Base-by-base conservation (phyloP, 2,113 vertebrate genomes). In the Trogon surrucura region DNA sequence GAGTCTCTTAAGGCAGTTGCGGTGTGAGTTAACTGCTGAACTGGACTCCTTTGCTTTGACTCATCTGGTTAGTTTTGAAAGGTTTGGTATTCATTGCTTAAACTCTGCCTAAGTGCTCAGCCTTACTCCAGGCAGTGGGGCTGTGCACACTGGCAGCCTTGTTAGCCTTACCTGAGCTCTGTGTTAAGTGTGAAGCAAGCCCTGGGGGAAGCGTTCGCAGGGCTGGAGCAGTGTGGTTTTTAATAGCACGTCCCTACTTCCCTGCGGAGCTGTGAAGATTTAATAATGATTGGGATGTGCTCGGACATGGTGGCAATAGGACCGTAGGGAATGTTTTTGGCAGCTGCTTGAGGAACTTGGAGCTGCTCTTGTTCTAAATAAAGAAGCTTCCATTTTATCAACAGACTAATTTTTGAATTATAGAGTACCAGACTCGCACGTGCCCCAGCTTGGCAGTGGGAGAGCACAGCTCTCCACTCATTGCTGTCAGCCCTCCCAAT, bases 381-480 rank as follows among this genome's bases (percentile, higher is more conserved):
- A 95, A 94, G 93, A 30, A 71, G 66, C 50, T 84, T 72, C 81
- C 80, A 57, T 65, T 88, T 86, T 94, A 96, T 91, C 93, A 93
- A 69, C 92, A 85, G 73, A 29, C 15, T 79, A 65, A 69, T 89
- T 92, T 89, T 81, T 89, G 74, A 92, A 61, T 92, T 95, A 78
- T 13, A 27, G 80, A 50, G 34, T 65, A 16, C 0, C 17, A 80
- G 66, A 34, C 67, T 77, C 0, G 1, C 93, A 91, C 23, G n/a
- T 95, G 93, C 85, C 70, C 62, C 65, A 91, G 88, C 32, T 77
- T 81, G 85, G 92, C 93, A 88, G 5, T 9, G 38, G 75, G 17
- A 85, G 32, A 80, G 85, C 36, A 20, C 25, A 45, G 80, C 30
- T 84, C 82, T 77, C 14, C 1, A 0, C 34, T 56, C 10, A 1